Evolutionary conservation across 1,140 invertebrate species (phyloP), one percentile per base, ranked within the genome.

Genomic region (Halictus rubicundus): DNA sequence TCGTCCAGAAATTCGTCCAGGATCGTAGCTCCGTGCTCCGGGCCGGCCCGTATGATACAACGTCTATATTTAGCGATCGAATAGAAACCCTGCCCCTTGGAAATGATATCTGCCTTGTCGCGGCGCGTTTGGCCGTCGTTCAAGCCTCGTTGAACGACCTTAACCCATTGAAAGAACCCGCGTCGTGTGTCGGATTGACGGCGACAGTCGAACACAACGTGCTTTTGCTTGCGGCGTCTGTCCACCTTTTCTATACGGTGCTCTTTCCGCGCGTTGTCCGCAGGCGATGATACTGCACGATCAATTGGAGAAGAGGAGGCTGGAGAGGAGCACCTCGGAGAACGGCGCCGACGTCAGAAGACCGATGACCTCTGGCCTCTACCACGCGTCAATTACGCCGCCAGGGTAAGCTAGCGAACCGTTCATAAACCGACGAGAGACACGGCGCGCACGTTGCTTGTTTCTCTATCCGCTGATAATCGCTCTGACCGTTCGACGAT

Each of bases 241-340:
- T 9, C 12, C 42, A 12, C 42, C 42, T 46, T 46, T 46, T 46
- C 32, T 46, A 10, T 46, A 46, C 10, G 42, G 14, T 14, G 10
- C 42, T 46, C 14, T 46, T 46, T 46, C 42, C 32, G 32, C 32
- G 32, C 32, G 32, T 32, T 59, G 37, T 77, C 61, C 82, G 2
- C 57, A 93, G 92, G 90, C 91, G 2, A 91, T 92, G 86, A 90
- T 92, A 87, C 69, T 92, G 27, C 92, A 92, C 83, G 91, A 92
- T 77, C 90, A 92, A 59, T 72, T 93, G 14, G 92, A 93, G 72
- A 92, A 90, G 74, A 89, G 84, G 57, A 90, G 87, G 79, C 70
- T 93, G 42, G 91, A 92, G 80, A 89, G 90, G 66, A 92, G 90
- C 69, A 82, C 87, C 6, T 92, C 91, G 14, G 91, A 92, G 82